A percentile compares a stretch with the other conserved stretches of the same genome.
Evolutionary conservation across 2,888 invertebrate species (phyloP).

Genomic region (Nyleta sp.): DNA sequence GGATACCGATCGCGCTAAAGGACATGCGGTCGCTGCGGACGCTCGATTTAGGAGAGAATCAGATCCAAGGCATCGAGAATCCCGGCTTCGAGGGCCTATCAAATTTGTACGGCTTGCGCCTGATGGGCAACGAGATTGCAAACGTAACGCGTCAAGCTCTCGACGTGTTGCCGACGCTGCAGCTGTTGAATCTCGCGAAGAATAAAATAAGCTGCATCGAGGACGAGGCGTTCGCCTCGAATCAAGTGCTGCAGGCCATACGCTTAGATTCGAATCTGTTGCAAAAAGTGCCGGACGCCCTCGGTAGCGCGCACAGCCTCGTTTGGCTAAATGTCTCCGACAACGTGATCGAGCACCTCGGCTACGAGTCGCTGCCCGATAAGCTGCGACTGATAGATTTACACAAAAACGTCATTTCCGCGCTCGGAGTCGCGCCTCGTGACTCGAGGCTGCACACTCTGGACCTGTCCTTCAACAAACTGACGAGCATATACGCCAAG

Average conservation of each 20-base stretch:
- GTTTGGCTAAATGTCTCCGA: slow-evolving; percentile 96
- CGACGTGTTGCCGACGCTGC: slow-evolving; percentile 90
- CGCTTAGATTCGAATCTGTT: slow-evolving; percentile 93
- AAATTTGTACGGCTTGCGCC: slow-evolving; percentile 92
- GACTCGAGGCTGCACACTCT: slow-evolving; percentile 90
- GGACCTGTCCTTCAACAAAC: slow-evolving; percentile 95
- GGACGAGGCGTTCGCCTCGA: slow-evolving; percentile 91
- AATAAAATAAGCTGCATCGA: slow-evolving; percentile 92
- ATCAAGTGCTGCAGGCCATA: slow-evolving; percentile 92
- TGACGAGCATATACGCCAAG: slow-evolving; percentile 89
- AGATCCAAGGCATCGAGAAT: slow-evolving; percentile 91
- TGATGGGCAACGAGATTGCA: slow-evolving; percentile 94
- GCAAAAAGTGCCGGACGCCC: slow-evolving; percentile 91
- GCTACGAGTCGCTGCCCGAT: slow-evolving; percentile 92
- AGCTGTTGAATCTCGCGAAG: slow-evolving; percentile 93
- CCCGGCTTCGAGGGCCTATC: slow-evolving; percentile 92
- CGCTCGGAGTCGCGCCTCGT: slow-evolving; percentile 89
- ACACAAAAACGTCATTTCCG: slow-evolving; percentile 92
- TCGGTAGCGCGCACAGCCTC: slow-evolving; percentile 91
- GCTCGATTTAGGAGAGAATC: slow-evolving; percentile 96
- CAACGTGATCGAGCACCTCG: slow-evolving; percentile 94
- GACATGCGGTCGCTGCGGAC: slow-evolving; percentile 94
- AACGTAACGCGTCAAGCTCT: slow-evolving; percentile 92
- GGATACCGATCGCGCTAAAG: slow-evolving; percentile 92
- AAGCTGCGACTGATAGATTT: slow-evolving; percentile 95